Base-by-base conservation (phyloP, 2,113 vertebrate genomes). In the Phalacrocorax brasilianus region DNA sequence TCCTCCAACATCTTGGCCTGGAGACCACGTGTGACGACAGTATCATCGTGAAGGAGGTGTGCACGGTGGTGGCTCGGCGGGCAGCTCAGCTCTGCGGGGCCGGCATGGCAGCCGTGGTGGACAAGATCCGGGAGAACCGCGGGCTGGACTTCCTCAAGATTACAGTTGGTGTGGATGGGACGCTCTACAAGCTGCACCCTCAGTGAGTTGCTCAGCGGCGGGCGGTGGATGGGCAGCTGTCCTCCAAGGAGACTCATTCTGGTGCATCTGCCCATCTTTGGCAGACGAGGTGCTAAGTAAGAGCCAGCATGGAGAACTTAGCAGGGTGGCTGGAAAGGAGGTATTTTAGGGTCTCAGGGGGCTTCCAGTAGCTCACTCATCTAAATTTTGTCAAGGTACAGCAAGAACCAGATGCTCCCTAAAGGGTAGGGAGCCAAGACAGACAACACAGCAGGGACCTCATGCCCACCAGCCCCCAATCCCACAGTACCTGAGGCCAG, bases 1-100 rank as follows among this genome's bases (percentile, higher is more conserved):
- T 99, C 96, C 98, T 99, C 68, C 99, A 98, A 96, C 99, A 99
- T 91, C 92, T 99, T 8, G 99, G 99, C 9, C 98, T 99, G 49
- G 98, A 99, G 95, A 99, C 98, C 96, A 99, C 99, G 0, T 99
- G 99, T 1, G 99, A 99, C 0, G 99, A 99, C 98, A 99, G 99
- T 94, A 99, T 99, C 83, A 98, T 99, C 0, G 99, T 99, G 70
- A 99, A 99, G 97, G 99, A 99, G 96, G 99, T 99, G 95, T 99
- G 99, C 91, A 93, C 98, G 0, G 98, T 99, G 68, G 99, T 99
- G 17, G 98, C 99, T 0, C 97, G 98, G 28, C 97, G 99, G 1
- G 99, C 99, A 0, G 99, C 99, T 2, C 99, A 99, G 98, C 98
- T 99, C 75, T 99, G 99, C 1, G 99, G 99, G 0, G 99, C 99